Evolutionary conservation across 2,888 invertebrate species (phyloP), one percentile per base, ranked within the genome.

Genomic region (Hedychridium roseum): DNA sequence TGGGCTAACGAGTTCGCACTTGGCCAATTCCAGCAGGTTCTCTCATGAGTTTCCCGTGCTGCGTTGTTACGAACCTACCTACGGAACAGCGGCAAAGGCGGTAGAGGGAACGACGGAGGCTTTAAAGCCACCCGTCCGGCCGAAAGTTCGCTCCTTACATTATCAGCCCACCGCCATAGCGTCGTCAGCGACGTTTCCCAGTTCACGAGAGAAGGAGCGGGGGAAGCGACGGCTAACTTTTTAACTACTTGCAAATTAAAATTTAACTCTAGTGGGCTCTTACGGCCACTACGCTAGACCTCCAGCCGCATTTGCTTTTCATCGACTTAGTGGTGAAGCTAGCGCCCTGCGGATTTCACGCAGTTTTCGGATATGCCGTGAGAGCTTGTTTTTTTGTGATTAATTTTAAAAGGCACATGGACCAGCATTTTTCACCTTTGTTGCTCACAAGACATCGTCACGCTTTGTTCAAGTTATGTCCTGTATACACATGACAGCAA

Each of bases 221-320:
- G 35, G 34, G 46, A 31, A 34, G 11, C n/a, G n/a, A 32, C 20
- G 43, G 56, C 68, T 66, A 71, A 70, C 71, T 71, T 71, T 68
- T 67, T 67, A 70, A 70, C 70, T 68, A 64, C 66, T 68, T 71
- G 68, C 71, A 66, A 70, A 70, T 70, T 70, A 67, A 70, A 70
- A 70, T 71, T 68, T 68, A 71, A 67, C 64, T 68, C 60, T 54
- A 54, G 56, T 51, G 43, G n/a, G n/a, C n/a, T n/a, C n/a, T n/a
- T n/a, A n/a, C n/a, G n/a, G n/a, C n/a, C n/a, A n/a, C n/a, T n/a
- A n/a, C n/a, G n/a, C n/a, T n/a, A n/a, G n/a, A n/a, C n/a, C n/a
- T n/a, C n/a, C n/a, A n/a, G n/a, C n/a, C n/a, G n/a, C n/a, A n/a
- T n/a, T n/a, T n/a, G n/a, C n/a, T n/a, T n/a, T n/a, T n/a, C n/a